Evolutionary conservation across 2,888 invertebrate species (phyloP).

Genomic region (Hyalella azteca): DNA sequence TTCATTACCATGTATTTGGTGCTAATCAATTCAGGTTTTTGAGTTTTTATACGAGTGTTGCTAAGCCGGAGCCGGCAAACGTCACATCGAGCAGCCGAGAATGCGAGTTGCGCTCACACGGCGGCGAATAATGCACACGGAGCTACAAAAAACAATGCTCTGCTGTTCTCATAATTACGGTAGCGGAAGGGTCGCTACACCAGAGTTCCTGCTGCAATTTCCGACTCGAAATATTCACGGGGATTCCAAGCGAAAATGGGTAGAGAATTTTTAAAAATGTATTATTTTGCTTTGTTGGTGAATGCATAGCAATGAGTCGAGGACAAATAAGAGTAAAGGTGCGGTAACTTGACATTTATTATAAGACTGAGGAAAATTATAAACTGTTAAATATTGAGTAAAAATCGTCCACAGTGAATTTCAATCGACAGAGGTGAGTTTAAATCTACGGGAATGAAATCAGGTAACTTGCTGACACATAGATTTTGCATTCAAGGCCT

Average conservation of each 20-base stretch:
- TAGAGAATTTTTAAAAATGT: neutral
- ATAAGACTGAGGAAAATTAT: too few species aligned
- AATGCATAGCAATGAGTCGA: neutral
- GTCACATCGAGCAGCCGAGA: neutral
- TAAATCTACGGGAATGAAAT: too few species aligned
- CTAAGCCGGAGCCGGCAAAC: neutral
- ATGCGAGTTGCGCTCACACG: neutral
- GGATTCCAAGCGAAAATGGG: neutral
- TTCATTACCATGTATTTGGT: constrained; percentile 16
- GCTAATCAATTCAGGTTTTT: constrained; percentile 23
- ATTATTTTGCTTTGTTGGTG: constrained; percentile 23
- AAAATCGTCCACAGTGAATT: too few species aligned
- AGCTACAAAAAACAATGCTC: constrained; percentile 28
- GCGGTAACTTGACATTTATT: too few species aligned
- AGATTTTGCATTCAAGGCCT: too few species aligned
- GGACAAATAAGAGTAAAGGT: too few species aligned
- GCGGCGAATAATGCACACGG: constrained; percentile 12
- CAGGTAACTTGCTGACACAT: too few species aligned
- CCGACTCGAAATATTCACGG: constrained; percentile 21
- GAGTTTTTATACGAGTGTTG: constrained; percentile 15
- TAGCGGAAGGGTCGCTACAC: constrained; percentile 32
- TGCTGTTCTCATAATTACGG: constrained; percentile 23
- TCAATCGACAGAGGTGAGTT: too few species aligned
- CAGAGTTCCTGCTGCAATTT: constrained; percentile 20
- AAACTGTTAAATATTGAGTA: too few species aligned